phyloP scores from a whole-genome alignment of 2,797 vertebrate genomes.

The Caiman crocodilus region DNA sequence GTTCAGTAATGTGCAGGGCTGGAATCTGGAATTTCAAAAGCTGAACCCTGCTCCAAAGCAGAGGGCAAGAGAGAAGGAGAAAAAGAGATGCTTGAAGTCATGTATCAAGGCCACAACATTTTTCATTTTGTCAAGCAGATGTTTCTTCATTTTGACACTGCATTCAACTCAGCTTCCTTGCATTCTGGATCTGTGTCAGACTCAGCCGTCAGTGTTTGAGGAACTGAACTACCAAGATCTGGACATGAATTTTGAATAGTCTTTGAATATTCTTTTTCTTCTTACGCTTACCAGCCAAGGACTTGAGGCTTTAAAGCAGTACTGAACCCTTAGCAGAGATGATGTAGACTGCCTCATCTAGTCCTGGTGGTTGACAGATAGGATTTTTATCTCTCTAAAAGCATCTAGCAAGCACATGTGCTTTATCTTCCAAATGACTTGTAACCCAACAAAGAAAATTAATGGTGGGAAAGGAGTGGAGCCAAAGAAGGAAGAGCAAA shows the following conservation, averaged over 20 bases:
- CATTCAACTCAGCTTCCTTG: not conserved
- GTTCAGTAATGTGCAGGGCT: not conserved
- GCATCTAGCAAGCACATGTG: not conserved
- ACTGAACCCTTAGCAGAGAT: not conserved
- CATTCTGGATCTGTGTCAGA: conserved; percentile 10
- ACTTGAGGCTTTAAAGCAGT: conserved; percentile 18
- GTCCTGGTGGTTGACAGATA: not conserved
- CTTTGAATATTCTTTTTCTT: not conserved
- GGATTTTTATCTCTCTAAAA: not conserved
- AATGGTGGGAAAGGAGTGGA: not conserved
- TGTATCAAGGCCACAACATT: not conserved
- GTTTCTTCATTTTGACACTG: conserved; percentile 13
- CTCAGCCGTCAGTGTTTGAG: conserved; percentile 7
- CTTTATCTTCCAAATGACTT: not conserved
- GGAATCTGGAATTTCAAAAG: not conserved
- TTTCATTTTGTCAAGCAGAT: not conserved
- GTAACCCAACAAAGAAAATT: conserved; percentile 2
- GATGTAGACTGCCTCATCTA: not conserved
- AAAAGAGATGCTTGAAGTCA: not conserved
- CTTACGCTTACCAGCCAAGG: not conserved
- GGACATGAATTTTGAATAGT: not conserved
- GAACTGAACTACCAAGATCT: not conserved
- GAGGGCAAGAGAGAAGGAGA: not conserved
- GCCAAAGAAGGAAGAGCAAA: not conserved
- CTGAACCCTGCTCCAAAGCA: not conserved